These are phyloP conservation scores for Pterostichus niger DNA, from an alignment of 2,888 invertebrate genomes.

Conservation along the genomic window DNA sequence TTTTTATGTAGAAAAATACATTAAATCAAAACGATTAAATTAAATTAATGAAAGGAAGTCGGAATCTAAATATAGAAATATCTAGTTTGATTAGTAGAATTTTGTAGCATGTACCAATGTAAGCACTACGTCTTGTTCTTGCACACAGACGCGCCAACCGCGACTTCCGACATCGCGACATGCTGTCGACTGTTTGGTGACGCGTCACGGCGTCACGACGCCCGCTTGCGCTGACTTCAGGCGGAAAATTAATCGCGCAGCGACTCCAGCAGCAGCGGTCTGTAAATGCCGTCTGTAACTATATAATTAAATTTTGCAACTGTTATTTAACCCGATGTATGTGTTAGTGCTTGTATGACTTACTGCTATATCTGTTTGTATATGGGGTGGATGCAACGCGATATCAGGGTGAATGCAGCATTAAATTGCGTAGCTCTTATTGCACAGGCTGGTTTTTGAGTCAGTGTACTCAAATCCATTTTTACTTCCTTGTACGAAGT, in stretches of 20 bases:
- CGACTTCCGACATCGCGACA: slow-evolving; percentile 18
- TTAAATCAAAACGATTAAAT: no score
- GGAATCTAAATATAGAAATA: no score
- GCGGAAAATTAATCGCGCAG: slow-evolving; percentile 41
- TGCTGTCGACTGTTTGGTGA: slow-evolving; percentile 21
- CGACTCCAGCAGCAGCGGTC: not conserved
- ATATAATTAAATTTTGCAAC: slow-evolving; percentile 35
- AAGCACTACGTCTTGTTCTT: not conserved
- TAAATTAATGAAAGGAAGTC: no score
- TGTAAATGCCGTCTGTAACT: slow-evolving; percentile 19
- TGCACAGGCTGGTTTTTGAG: no score
- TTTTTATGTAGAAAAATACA: no score
- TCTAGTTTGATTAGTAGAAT: no score
- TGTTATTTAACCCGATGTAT: slow-evolving; percentile 31
- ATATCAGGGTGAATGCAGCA: not conserved
- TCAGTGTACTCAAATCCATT: no score
- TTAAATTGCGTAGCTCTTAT: no score
- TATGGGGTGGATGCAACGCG: not conserved
- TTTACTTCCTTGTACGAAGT: no score
- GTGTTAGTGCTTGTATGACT: slow-evolving; percentile 3
- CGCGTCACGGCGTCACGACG: slow-evolving; percentile 13
- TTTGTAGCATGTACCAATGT: no score
- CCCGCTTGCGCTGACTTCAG: slow-evolving; percentile 41
- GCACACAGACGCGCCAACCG: slow-evolving; percentile 2
- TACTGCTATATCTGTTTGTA: not conserved